A percentile compares a stretch with the other conserved stretches of the same genome.
These are phyloP conservation scores for Rotaria socialis DNA, from an alignment of 2,888 invertebrate species.

Conservation along the genomic window DNA sequence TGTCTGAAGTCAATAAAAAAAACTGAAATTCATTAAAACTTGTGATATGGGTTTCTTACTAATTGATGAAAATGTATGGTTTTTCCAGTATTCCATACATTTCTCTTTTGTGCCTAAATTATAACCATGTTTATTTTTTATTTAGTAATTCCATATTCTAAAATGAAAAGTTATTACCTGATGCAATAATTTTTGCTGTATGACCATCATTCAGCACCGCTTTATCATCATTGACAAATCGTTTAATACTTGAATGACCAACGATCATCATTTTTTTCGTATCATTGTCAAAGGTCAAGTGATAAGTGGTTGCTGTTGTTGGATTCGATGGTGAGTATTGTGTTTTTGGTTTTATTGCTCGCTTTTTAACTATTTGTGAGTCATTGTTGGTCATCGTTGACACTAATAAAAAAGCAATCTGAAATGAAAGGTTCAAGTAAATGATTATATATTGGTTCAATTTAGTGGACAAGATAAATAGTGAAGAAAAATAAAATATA, in stretches of 20 bases:
- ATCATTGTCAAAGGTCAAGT: neutral
- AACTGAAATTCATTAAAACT: too few relatives aligned
- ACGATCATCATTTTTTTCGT: neutral
- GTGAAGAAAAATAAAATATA: too few relatives aligned
- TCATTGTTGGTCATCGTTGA: neutral
- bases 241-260: neutral
- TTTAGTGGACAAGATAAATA: neutral
- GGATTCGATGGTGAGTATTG: constrained; percentile 2
- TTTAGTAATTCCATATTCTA: neutral
- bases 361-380: neutral
- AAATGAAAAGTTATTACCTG: neutral
- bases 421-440: neutral
- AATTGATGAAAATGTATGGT: neutral
- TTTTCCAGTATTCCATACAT: neutral
- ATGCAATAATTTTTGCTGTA: neutral
- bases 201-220: neutral
- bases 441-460: too few relatives aligned
- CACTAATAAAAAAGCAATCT: neutral
- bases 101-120: neutral
- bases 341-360: neutral
- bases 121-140: neutral
- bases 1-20: too few relatives aligned
- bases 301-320: neutral
- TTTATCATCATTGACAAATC: neutral
- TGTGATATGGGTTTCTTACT: neutral